Evolutionary conservation across 2,113 vertebrate genomes (phyloP), one percentile per base, ranked within the genome.

Genomic region (Recurvirostra avosetta): DNA sequence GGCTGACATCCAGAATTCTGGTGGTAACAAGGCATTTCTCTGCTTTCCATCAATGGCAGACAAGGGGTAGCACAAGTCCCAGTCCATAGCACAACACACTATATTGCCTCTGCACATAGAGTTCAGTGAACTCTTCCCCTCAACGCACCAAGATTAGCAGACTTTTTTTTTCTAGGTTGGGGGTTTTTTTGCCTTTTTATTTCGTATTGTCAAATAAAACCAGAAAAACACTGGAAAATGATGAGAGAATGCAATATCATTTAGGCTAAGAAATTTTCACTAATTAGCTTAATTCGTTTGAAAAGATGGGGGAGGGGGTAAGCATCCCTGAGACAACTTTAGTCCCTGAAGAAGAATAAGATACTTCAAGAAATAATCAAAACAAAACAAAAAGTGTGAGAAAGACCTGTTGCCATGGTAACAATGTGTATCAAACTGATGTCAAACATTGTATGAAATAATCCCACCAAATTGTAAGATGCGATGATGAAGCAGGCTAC

Each of bases 371-470:
- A 92, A 65, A 94, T 22, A 90, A 89, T 23, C 49, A 85, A 94
- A 75, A 3, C 80, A 90, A 93, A 94, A 74, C 56, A 88, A 77
- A 74, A 94, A 88, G 32, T 49, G 20, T 52, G 62, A 92, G 74
- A 86, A 95, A 79, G 56, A 50, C 20, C 25, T 52, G 92, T 95
- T 20, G 7, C 67, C 49, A 88, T 87, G 92, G 94, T 40, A 94
- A 95, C 86, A 89, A 29, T n/a, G 3, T 65, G 40, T 72, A 82
- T 78, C 66, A 84, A 89, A 94, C 36, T 61, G 89, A 94, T 95
- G 92, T 81, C 92, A 89, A 92, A 89, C 65, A 61, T 45, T 41
- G 49, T 65, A 43, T 85, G 83, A 92, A 93, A 95, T 78, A 66
- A 90, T 63, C 53, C 94, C 41, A 17, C 43, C 12, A 9, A 56